Base-by-base conservation (phyloP, 2,113 vertebrate genomes). In the Malurus alboscapulatus region DNA sequence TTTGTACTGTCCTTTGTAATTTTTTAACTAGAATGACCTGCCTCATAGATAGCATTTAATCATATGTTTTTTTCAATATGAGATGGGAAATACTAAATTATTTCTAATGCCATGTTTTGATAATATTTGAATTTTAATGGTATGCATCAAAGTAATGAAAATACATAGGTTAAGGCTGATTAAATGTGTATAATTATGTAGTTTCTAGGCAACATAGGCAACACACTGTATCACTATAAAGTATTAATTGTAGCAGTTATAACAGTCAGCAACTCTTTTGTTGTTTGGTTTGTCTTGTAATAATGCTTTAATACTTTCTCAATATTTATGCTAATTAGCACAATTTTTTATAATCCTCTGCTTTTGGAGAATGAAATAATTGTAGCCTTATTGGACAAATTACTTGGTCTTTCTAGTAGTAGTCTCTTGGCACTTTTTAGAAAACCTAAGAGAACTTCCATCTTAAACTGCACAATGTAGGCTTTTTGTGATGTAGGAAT, bases 261-360 rank as follows among this genome's bases (percentile, higher is more conserved):
- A 77, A 36, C 36, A 80, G 47, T 73, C 61, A 86, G 68, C 63
- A 84, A 51, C 30, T 73, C 73, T 71, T 59, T 72, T 91, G 54
- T 91, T 92, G n/a, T 85, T 90, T 77, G 20, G 17, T 62, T 88
- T 90, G 38, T 59, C 59, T 76, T 69, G 20, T 62, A 82, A 58
- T 71, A 77, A 50, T 55, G 17, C 45, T 83, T 83, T 88, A 88
- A 69, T 58, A 40, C 68, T 80, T 84, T 53, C 48, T 87, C 68
- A 72, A 12, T 90, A 77, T 77, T 90, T 88, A 67, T 63, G 63
- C 86, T 87, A 77, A 84, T 90, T 84, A 78, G 84, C 40, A 36
- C 48, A 27, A 51, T 59, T 87, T 85, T 81, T 48, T 48, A 24
- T 88, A 92, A 94, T 88, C 55, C 51, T 22, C 12, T 55, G 7